Evolutionary conservation across 1,140 invertebrate species (phyloP), one percentile per base, ranked within the genome.

Genomic region (Drosophila nikananu): DNA sequence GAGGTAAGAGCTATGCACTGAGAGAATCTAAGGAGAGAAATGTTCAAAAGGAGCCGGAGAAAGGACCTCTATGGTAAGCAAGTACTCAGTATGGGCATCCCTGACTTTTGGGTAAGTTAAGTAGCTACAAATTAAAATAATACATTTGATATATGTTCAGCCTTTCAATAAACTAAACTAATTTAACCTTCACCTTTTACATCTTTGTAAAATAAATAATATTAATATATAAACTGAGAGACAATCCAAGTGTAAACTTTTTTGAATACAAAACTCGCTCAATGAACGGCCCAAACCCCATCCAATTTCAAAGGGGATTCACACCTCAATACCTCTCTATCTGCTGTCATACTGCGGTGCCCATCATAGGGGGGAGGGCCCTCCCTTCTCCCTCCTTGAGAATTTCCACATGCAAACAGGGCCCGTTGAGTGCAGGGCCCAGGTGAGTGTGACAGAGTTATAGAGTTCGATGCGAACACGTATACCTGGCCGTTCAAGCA

Each of bases 401-500:
- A 52, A 35, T 48, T 71, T 58, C 23, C 44, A 51, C 42, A 42
- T 59, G 52, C 70, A 71, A 71, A 71, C 19, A 23, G 54, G 54
- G n/a, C 49, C 49, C 1, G 25, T 0, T 2, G 49, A 46, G 30
- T 32, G 30, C 30, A 35, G 19, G 10, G 55, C 55, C 63, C 67
- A 71, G 67, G 63, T 64, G 64, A 67, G 60, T 64, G 65, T 49
- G 60, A 67, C 60, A 67, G 60, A 71, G 67, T 67, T 71, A 63
- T 44, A 44, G 67, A 54, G 52, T 68, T 68, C 61, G 35, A 66
- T 67, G 66, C 37, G 54, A 72, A 42, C 70, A 73, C 54, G 67
- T 73, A 46, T 58, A 58, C 42, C 52, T 49, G 52, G 21, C 25
- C 65, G 51, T 49, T 60, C 52, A 72, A 35, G 70, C 44, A 48